Evolutionary conservation across 2,888 invertebrate genomes (phyloP).

Genomic region (Pseudococcus longispinus): DNA sequence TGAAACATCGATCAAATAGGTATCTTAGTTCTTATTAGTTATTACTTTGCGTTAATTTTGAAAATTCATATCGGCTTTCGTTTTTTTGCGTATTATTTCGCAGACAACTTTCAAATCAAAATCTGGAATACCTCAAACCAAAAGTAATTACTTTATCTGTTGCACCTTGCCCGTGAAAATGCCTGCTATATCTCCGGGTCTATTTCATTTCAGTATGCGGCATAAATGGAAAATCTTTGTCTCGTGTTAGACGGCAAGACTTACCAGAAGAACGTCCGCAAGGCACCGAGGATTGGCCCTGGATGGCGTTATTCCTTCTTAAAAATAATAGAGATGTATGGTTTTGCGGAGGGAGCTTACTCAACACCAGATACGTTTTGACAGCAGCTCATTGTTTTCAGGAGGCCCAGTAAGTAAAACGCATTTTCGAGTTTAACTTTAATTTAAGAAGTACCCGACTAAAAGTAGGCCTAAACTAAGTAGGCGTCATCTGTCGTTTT

Average conservation of each 20-base stretch:
- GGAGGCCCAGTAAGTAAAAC: not conserved
- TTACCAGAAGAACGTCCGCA: not conserved
- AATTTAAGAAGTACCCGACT: not conserved
- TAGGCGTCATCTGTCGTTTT: not conserved
- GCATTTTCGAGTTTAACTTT: not conserved
- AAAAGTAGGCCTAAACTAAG: not conserved
- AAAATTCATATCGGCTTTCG: not conserved
- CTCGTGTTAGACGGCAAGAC: not conserved
- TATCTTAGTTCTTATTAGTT: too few species aligned
- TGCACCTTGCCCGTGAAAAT: not conserved
- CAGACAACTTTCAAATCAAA: not conserved
- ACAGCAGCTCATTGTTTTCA: conserved; percentile 50
- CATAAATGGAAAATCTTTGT: not conserved
- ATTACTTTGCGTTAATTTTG: too few species aligned
- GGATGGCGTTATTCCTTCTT: conserved; percentile 28
- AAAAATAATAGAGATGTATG: not conserved
- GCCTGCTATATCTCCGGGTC: not conserved
- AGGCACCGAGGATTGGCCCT: conserved; percentile 37
- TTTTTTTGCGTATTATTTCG: not conserved
- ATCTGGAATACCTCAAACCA: conserved; percentile 12
- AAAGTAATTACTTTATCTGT: not conserved
- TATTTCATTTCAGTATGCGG: conserved; percentile 32
- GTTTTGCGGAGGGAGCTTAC: conserved; percentile 42
- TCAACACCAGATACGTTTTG: conserved; percentile 42
- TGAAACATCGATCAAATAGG: too few species aligned